Evolutionary conservation across 92 coral and sea anemone species (phyloP).

Genomic region (Epizoanthus ramosus): DNA sequence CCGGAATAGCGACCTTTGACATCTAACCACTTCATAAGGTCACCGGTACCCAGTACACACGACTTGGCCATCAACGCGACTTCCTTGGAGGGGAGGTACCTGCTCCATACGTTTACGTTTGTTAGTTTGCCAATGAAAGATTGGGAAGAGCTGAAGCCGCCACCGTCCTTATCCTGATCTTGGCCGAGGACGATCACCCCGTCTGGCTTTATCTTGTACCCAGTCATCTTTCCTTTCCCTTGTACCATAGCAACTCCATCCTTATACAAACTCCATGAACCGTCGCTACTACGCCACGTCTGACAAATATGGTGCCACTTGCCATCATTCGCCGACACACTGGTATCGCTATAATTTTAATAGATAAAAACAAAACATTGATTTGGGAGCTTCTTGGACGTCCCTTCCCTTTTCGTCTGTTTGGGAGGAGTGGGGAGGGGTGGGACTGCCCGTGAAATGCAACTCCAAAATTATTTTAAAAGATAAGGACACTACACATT

Average conservation of each 20-base stretch:
- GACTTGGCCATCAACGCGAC: slow-evolving; percentile 24
- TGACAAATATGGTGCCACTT: slow-evolving; percentile 61
- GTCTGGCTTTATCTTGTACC: slow-evolving; percentile 28
- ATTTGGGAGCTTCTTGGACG: too few relatives aligned
- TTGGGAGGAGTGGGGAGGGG: too few relatives aligned
- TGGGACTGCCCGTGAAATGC: too few relatives aligned
- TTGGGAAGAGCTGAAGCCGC: slow-evolving; percentile 1
- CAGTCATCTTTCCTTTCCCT: slow-evolving; percentile 31
- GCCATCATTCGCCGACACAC: slow-evolving; percentile 50
- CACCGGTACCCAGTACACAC: slow-evolving; percentile 9
- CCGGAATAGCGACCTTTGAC: neutral
- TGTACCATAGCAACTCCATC: slow-evolving; percentile 29
- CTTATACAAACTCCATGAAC: slow-evolving; percentile 45
- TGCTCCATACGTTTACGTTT: slow-evolving; percentile 53
- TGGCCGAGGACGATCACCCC: slow-evolving; percentile 54
- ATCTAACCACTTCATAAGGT: slow-evolving; percentile 10
- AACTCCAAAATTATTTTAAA: too few relatives aligned
- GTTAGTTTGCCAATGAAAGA: slow-evolving; percentile 46
- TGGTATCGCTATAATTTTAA: neutral
- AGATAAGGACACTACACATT: too few relatives aligned
- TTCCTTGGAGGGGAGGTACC: slow-evolving; percentile 39
- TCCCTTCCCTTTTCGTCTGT: too few relatives aligned
- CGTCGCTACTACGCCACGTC: slow-evolving; percentile 53
- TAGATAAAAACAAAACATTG: neutral
- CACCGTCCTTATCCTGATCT: slow-evolving; percentile 48